Conservation (phyloP, 2,113 vertebrate species). For the Coptodon bakossiorum region DNA sequence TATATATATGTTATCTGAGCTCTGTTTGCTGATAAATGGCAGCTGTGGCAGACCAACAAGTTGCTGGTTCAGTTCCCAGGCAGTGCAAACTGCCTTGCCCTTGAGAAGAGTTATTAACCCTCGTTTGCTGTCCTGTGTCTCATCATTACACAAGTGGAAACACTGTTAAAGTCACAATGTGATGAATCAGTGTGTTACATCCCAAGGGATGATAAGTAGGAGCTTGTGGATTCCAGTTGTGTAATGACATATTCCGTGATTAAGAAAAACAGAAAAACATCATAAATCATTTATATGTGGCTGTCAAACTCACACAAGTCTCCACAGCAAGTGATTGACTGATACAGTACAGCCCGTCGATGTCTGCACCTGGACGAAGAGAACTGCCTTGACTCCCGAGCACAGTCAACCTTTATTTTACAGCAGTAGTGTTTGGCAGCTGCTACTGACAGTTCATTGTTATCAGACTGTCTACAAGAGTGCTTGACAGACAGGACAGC, state of each 20-base stretch:
- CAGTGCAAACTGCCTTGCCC: background rate
- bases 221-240: background rate
- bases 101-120: slow-evolving; percentile 35
- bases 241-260: background rate
- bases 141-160: background rate
- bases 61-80: slow-evolving; percentile 36
- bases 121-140: slow-evolving; percentile 29
- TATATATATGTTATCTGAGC: background rate
- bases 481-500: slow-evolving; percentile 32
- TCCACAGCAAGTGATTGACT: background rate
- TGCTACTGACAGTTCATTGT: slow-evolving; percentile 21
- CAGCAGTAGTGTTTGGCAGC: slow-evolving; percentile 24
- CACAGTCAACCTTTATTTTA: slow-evolving; percentile 4
- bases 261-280: background rate
- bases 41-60: background rate
- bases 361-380: background rate
- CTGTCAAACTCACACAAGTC: background rate
- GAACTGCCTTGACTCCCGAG: background rate
- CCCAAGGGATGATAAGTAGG: background rate
- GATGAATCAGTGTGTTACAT: background rate
- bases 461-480: slow-evolving; percentile 22
- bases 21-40: slow-evolving; percentile 10
- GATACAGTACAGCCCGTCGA: background rate
- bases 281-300: background rate
- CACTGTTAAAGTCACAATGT: slow-evolving; percentile 9